phyloP scores from a whole-genome alignment of 2,113 vertebrate species.

The Pteronura brasiliensis region DNA sequence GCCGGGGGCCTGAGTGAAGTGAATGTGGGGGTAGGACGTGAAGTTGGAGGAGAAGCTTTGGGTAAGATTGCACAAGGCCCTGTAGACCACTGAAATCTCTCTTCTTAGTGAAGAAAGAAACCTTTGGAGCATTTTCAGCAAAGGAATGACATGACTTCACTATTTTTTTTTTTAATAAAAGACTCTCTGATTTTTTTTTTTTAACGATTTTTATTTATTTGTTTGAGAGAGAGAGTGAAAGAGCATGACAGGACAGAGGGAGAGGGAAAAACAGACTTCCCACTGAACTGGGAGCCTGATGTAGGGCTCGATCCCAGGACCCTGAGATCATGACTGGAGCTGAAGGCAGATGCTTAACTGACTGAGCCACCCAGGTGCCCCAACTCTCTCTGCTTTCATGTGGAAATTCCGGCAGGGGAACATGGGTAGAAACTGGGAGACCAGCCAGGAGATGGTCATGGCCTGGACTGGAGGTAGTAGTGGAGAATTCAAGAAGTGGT shows the following conservation, averaged over 20 bases:
- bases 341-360: not conserved
- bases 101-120: not conserved
- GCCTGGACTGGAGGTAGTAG: not conserved
- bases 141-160: not conserved
- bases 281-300: not conserved
- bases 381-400: not conserved
- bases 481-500: not conserved
- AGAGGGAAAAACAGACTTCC: not conserved
- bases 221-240: not conserved
- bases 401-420: not conserved
- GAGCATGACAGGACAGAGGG: not conserved
- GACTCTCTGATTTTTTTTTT: not conserved
- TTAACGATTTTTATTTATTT: not conserved
- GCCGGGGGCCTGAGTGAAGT: not conserved
- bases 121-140: not conserved
- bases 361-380: not conserved
- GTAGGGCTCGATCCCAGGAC: not conserved
- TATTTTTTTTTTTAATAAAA: not conserved
- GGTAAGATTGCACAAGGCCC: fast-evolving
- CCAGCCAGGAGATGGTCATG: not conserved
- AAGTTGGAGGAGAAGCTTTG: not conserved
- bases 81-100: not conserved
- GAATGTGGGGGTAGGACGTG: not conserved
- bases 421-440: not conserved
- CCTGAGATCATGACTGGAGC: not conserved